A percentile compares a stretch with the other conserved stretches of the same genome.
These are phyloP conservation scores for Molorchus minor DNA, from an alignment of 2,888 invertebrate genomes.

Conservation along the genomic window DNA sequence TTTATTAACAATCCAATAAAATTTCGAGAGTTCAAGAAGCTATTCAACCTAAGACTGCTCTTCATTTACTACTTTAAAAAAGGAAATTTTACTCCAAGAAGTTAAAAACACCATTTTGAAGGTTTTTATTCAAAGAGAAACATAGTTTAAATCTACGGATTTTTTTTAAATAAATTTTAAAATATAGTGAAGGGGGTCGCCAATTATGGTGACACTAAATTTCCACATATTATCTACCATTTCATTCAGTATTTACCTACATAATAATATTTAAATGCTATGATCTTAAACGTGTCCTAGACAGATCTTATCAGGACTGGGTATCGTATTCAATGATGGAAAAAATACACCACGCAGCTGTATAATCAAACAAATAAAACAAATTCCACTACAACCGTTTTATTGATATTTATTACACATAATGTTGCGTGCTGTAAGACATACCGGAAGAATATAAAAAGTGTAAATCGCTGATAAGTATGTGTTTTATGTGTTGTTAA, in stretches of 20 bases:
- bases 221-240: neutral
- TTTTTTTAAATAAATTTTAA: too few relatives aligned
- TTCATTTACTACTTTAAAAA: too few relatives aligned
- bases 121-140: too few relatives aligned
- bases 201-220: too few relatives aligned
- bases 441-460: neutral
- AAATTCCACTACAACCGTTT: conserved; percentile 23
- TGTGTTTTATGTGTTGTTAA: neutral
- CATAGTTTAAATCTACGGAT: too few relatives aligned
- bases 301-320: conserved; percentile 12
- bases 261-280: neutral
- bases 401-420: conserved; percentile 13
- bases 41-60: too few relatives aligned
- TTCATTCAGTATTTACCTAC: neutral
- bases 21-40: too few relatives aligned
- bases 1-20: too few relatives aligned
- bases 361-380: conserved; percentile 32
- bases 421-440: neutral
- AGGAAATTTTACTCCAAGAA: too few relatives aligned
- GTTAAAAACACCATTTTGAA: too few relatives aligned
- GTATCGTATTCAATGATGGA: conserved; percentile 1
- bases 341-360: conserved; percentile 20
- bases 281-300: neutral
- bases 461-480: neutral
- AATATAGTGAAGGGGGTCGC: too few relatives aligned